Evolutionary conservation across 2,888 invertebrate species (phyloP), one percentile per base, ranked within the genome.

Genomic region (Netelia melanura): DNA sequence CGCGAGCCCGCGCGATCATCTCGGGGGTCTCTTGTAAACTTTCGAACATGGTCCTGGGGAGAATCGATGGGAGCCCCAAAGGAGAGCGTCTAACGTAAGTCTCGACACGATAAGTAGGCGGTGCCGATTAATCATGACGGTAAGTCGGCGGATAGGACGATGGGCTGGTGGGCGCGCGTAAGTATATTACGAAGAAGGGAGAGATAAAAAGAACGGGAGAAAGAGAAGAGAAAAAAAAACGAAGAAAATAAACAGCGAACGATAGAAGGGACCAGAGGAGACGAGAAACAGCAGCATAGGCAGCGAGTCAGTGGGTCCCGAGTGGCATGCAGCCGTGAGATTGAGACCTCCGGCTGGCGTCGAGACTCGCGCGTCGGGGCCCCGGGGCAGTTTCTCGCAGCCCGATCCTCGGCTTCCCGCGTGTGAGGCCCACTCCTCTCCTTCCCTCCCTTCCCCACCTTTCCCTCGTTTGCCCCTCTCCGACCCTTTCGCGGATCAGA

Each of bases 111-210:
- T 91, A 91, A 91, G 91, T 91, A 91, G 91, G 90, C 91, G 91
- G 91, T 91, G 91, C 90, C 91, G 91, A 91, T 91, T 91, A 91
- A 91, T 91, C 91, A 91, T 90, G 90, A 85, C 84, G 87, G 90
- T 91, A 91, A 91, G 89, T 91, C 88, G 89, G 87, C 72, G 81
- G 80, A 79, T 81, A 78, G 78, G 65, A 70, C 64, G 83, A 54
- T 79, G 21, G 17, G 74, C 72, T 6, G 65, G 54, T 38, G 80
- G 72, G 58, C 80, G 64, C 74, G 81, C 75, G 79, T 85, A 82
- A 85, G 82, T 77, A 77, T 87, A 86, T 83, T 84, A 78, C 84
- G 71, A 78, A 67, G 83, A 65, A 82, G 81, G 54, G 64, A 17
- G 65, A 65, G 56, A 38, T 56, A 56, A 81, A 62, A 64, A 74